Base-by-base conservation (phyloP, 2,888 invertebrate genomes). In the Trichogramma evanescens region DNA sequence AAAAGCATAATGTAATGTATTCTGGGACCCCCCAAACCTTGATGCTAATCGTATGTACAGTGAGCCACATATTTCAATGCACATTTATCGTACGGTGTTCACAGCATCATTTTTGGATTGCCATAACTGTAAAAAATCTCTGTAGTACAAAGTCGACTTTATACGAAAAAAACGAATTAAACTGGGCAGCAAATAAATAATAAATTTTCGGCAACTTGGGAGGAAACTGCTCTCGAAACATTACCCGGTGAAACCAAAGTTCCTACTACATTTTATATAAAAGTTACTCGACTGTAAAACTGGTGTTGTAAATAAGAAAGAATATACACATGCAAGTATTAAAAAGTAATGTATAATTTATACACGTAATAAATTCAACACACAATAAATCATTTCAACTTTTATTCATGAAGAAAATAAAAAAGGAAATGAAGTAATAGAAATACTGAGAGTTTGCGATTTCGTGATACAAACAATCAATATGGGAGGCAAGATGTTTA, bases 241-340 rank as follows among this genome's bases (percentile, higher is more conserved):
- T 80, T 80, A 77, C 79, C 74, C 80, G 81, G 81, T 80, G 82
- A 82, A 82, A 83, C 82, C 82, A 82, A 82, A 82, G 82, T 83
- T 83, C 82, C 83, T 83, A 83, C 79, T 81, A 80, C 78, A 74
- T 77, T 76, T 79, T 78, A 78, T 78, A 26, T 26, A 26, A 78
- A 78, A 77, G 71, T 71, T 72, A 74, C 73, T 72, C 71, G 73
- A 76, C 73, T 74, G 74, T 74, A 72, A 72, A 74, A 75, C 70
- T 72, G 71, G 69, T 69, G 70, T 69, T 76, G 76, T 76, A 76
- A 71, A 75, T 76, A 70, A 73, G 67, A 71, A 71, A 69, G 71
- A 72, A 26, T 26, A 26, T 26, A 26, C 26, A 26, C 69, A 67
- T 67, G 69, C 69, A 71, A 70, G 72, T 70, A 69, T 71, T 72